Conservation (phyloP, 2,797 vertebrate genomes). For the Heteromormyrus szaboi region DNA sequence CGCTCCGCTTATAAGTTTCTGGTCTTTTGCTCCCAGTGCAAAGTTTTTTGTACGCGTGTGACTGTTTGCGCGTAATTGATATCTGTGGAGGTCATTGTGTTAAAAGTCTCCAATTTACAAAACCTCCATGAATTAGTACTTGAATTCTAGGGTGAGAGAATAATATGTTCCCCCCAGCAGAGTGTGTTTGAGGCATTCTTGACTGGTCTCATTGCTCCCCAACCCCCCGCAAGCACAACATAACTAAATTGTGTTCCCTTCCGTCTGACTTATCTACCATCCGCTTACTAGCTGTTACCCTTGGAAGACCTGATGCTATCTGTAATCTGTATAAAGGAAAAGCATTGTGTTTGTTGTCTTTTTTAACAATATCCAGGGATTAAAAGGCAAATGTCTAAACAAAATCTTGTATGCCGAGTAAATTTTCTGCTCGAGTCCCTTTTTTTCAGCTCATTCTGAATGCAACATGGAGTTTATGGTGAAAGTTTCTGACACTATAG, state of each 20-base stretch:
- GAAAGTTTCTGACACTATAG: background rate
- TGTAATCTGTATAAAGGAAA: conserved; percentile 38
- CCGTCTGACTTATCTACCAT: background rate
- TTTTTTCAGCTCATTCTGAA: background rate
- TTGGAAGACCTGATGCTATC: conserved; percentile 21
- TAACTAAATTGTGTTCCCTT: background rate
- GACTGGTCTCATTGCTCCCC: background rate
- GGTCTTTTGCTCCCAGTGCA: background rate
- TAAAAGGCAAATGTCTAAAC: background rate
- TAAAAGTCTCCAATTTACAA: background rate
- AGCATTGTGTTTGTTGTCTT: background rate
- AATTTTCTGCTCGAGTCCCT: background rate
- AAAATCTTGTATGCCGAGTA: background rate
- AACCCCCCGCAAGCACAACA: background rate
- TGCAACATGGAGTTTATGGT: background rate
- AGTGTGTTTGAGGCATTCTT: background rate
- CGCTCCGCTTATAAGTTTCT: background rate
- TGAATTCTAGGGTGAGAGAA: background rate
- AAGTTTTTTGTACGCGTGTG: background rate
- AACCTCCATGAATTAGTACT: background rate
- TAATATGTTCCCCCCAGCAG: background rate
- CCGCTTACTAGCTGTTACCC: conserved; percentile 34
- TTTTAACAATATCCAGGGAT: background rate
- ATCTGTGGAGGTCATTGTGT: background rate
- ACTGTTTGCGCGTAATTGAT: background rate